Percentiles rank a stretch among this genome's conserved stretches.
phyloP scores from a whole-genome alignment of 2,888 invertebrate genomes.

The Zaprionus lineosus region DNA sequence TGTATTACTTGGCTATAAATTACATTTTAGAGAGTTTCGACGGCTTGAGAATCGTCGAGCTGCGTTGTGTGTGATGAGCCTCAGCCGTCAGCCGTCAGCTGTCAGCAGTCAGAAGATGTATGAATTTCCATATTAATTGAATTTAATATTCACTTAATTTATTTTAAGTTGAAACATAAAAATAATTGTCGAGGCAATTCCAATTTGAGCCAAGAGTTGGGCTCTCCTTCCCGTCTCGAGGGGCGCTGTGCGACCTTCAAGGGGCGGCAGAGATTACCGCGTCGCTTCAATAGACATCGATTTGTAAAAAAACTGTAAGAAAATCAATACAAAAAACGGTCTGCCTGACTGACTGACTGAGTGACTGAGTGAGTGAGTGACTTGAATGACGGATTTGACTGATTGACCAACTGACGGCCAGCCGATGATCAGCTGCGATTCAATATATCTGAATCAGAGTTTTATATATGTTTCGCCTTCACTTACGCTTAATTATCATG shows the following conservation, averaged over 20 bases:
- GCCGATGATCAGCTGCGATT: slow-evolving; percentile 47
- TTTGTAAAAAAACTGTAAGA: slow-evolving; percentile 22
- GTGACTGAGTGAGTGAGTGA: slow-evolving; percentile 28
- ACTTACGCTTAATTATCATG: slow-evolving; percentile 17
- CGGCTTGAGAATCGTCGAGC: too few relatives aligned
- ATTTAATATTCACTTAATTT: neutral
- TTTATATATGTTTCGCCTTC: slow-evolving; percentile 24
- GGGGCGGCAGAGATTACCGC: slow-evolving; percentile 67
- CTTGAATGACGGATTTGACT: too few relatives aligned
- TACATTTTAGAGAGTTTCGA: too few relatives aligned
- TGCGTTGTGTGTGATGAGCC: too few relatives aligned
- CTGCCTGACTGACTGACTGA: slow-evolving; percentile 8
- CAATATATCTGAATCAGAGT: slow-evolving; percentile 13
- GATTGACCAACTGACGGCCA: slow-evolving; percentile 44
- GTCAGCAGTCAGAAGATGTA: too few relatives aligned
- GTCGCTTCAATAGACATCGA: slow-evolving; percentile 67
- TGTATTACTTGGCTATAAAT: too few relatives aligned
- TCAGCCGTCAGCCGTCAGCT: too few relatives aligned
- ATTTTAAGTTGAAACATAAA: neutral
- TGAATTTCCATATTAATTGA: neutral
- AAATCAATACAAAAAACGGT: slow-evolving; percentile 9
- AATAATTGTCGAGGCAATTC: slow-evolving; percentile 35
- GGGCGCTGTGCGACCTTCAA: slow-evolving; percentile 56
- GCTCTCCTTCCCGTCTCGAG: neutral
- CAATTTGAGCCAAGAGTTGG: slow-evolving; percentile 11